Percentiles rank a stretch among this genome's conserved stretches.
Evolutionary conservation across 2,888 invertebrate genomes (phyloP).

Genomic region (Callosobruchus maculatus): DNA sequence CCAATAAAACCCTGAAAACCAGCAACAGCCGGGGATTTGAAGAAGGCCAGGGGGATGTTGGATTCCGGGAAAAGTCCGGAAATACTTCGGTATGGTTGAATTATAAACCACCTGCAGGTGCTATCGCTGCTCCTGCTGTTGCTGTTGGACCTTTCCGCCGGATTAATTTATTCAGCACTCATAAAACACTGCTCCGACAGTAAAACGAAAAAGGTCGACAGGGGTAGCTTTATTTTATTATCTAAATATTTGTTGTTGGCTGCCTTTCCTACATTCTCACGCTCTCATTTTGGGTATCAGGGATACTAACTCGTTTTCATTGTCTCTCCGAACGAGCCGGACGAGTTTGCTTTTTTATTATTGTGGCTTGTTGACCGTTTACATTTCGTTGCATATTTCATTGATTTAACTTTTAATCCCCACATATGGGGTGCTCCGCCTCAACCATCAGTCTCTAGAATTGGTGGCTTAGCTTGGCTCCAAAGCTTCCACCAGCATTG

Average conservation of each 20-base stretch:
- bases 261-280: background rate
- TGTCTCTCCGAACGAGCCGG: too few species aligned
- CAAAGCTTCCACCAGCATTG: too few species aligned
- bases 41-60: background rate
- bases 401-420: too few species aligned
- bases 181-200: background rate
- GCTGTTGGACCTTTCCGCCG: background rate
- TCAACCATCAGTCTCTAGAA: too few species aligned
- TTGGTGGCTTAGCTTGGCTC: too few species aligned
- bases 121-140: background rate
- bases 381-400: too few species aligned
- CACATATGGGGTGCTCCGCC: too few species aligned
- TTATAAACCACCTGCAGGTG: background rate
- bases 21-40: background rate
- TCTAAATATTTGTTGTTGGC: background rate
- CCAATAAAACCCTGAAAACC: background rate
- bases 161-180: background rate
- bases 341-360: too few species aligned
- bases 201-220: background rate
- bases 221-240: background rate
- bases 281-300: background rate
- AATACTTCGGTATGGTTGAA: background rate
- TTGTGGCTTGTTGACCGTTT: too few species aligned
- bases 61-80: background rate
- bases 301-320: too few species aligned